phyloP scores from a whole-genome alignment of 1,140 invertebrate species.

The Goniozus legneri region DNA sequence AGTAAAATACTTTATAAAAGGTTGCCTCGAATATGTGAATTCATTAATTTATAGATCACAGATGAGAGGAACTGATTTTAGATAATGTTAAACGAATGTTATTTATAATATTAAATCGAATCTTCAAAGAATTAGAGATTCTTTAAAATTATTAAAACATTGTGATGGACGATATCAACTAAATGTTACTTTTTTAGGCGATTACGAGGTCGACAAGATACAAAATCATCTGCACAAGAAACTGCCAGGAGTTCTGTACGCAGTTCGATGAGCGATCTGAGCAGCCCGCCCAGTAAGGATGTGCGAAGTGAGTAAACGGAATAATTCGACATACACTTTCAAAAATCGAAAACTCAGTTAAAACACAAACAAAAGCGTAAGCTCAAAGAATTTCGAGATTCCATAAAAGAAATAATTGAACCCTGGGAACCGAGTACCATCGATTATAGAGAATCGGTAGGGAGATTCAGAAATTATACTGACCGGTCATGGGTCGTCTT shows the following conservation, averaged over 20 bases:
- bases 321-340: neutral
- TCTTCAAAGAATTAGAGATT: conserved; percentile 6
- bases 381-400: neutral
- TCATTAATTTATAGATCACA: no score
- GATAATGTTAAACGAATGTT: no score
- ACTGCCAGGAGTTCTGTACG: conserved; percentile 52
- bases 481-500: no score
- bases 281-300: conserved; percentile 46
- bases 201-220: conserved; percentile 39
- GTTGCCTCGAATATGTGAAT: no score
- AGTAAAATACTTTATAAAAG: conserved; percentile 5
- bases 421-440: no score
- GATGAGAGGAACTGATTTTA: no score
- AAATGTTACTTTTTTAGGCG: conserved; percentile 30
- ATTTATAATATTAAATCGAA: neutral
- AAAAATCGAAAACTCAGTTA: neutral
- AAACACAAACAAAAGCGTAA: neutral
- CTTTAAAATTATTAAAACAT: conserved; percentile 1
- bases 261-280: conserved; percentile 52
- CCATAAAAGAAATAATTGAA: no score
- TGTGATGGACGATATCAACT: neutral
- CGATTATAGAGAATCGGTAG: no score
- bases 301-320: conserved; percentile 44
- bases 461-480: no score
- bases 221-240: conserved; percentile 46